Percentiles rank a stretch among this genome's conserved stretches.
Conservation (phyloP, 2,113 vertebrate genomes). For the Carassius auratus region DNA sequence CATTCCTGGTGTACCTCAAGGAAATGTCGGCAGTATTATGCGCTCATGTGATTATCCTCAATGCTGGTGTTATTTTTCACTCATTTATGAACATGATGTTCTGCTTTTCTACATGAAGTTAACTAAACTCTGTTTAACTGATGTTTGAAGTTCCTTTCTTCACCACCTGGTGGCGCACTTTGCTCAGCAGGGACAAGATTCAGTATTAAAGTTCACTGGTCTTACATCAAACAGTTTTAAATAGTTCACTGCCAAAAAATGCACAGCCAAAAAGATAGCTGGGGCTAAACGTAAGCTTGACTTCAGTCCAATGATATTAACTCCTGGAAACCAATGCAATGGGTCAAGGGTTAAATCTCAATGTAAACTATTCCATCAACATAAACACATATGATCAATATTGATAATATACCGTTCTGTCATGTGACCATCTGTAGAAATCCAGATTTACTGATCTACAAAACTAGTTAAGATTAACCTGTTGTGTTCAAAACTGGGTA, state of each 20-base stretch:
- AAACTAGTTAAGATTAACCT: too few relatives aligned
- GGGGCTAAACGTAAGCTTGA: neutral
- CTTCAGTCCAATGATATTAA: neutral
- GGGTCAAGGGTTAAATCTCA: neutral
- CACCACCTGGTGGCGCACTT: slow-evolving; percentile 56
- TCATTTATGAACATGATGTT: neutral
- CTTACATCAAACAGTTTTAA: neutral
- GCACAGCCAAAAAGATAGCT: neutral
- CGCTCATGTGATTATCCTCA: neutral
- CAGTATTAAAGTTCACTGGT: neutral
- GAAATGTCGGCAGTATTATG: slow-evolving; percentile 38
- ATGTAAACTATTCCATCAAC: neutral
- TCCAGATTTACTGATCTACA: too few relatives aligned
- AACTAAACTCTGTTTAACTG: slow-evolving; percentile 1
- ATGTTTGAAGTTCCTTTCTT: slow-evolving; percentile 26
- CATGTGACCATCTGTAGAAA: neutral
- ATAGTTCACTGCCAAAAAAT: neutral
- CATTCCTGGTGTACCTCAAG: neutral
- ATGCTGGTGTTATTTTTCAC: neutral
- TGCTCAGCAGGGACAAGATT: neutral
- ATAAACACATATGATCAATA: neutral
- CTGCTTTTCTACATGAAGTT: slow-evolving; percentile 23
- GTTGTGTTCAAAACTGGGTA: too few relatives aligned
- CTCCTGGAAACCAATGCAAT: neutral
- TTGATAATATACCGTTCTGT: neutral